phyloP scores from a whole-genome alignment of 1,140 invertebrate species.

The Lucilia cuprina region DNA sequence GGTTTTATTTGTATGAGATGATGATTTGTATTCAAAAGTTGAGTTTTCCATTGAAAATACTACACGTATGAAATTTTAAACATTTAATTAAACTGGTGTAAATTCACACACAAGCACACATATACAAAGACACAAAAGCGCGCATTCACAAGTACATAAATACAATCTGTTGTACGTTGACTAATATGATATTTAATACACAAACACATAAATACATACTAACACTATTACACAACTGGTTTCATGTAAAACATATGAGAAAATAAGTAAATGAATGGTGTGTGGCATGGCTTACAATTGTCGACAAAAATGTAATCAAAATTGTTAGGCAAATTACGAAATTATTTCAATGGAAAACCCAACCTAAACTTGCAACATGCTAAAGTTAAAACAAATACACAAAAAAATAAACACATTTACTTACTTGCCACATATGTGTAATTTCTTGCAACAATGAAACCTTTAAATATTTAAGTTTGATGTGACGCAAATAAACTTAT shows the following conservation, averaged over 20 bases:
- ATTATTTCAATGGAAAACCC: not conserved
- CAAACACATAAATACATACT: too few relatives aligned
- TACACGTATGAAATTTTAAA: conserved; percentile 3
- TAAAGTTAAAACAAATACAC: not conserved
- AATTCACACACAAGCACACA: not conserved
- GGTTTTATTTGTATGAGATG: not conserved
- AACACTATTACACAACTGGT: not conserved
- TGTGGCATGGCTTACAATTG: not conserved
- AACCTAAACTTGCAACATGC: not conserved
- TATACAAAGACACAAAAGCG: not conserved
- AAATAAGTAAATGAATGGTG: too few relatives aligned
- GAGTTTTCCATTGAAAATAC: not conserved
- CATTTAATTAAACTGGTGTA: not conserved
- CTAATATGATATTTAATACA: not conserved
- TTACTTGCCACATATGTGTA: not conserved
- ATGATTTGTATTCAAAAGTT: not conserved
- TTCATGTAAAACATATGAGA: too few relatives aligned
- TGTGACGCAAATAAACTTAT: too few relatives aligned
- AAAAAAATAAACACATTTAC: not conserved
- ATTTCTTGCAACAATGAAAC: not conserved
- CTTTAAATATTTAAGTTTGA: too few relatives aligned
- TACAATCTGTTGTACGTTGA: not conserved
- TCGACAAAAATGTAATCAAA: not conserved
- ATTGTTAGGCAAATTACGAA: not conserved
- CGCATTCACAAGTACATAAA: not conserved